Evolutionary conservation across 2,888 invertebrate genomes (phyloP).

Genomic region (Drosophila borealis): DNA sequence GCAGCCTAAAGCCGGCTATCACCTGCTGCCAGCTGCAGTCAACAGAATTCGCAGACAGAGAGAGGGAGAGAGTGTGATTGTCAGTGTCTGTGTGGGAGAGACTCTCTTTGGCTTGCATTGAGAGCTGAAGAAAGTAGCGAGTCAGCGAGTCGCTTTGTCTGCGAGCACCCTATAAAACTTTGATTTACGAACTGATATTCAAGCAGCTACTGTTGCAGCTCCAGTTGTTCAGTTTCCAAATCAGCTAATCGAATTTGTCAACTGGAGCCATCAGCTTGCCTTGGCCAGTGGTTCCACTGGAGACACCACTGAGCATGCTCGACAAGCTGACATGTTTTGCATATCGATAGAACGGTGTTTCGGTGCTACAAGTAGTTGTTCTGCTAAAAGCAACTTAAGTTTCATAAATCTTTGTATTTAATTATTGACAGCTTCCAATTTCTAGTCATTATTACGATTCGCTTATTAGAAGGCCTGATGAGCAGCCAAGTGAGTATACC

Average conservation of each 20-base stretch:
- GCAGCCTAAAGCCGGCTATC: slow-evolving; percentile 10
- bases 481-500: neutral
- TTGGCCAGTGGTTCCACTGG: slow-evolving; percentile 13
- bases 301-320: neutral
- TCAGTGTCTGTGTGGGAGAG: neutral
- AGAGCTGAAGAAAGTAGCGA: slow-evolving; percentile 39
- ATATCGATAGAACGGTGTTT: neutral
- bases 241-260: slow-evolving; percentile 8
- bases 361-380: neutral
- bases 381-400: neutral
- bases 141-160: slow-evolving; percentile 5
- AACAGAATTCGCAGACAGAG: neutral
- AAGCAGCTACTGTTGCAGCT: slow-evolving; percentile 21
- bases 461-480: neutral
- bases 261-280: neutral
- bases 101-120: slow-evolving; percentile 19
- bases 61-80: neutral
- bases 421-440: neutral
- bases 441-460: neutral
- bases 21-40: slow-evolving; percentile 9
- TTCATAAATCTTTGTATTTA: neutral
- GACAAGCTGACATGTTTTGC: neutral
- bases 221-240: neutral
- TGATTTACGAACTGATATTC: slow-evolving; percentile 10
- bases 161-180: slow-evolving; percentile 18